Conservation (phyloP, 2,113 vertebrate genomes). For the Egretta garzetta region DNA sequence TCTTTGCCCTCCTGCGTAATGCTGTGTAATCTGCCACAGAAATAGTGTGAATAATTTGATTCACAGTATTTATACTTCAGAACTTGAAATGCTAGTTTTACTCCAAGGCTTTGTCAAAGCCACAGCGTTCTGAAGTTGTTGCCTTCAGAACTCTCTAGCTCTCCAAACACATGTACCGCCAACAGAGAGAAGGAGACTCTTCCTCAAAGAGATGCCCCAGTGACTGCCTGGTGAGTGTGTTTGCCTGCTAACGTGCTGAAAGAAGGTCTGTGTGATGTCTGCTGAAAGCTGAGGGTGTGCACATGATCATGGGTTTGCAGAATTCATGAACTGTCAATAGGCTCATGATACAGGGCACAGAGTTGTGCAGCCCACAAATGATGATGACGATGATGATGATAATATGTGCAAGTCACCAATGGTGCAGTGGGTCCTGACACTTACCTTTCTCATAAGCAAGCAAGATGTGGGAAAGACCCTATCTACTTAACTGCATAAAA, state of each 20-base stretch:
- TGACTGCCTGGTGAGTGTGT: accelerated
- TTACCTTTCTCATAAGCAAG: not conserved
- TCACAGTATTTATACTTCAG: not conserved
- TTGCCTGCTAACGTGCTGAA: not conserved
- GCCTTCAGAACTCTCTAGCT: not conserved
- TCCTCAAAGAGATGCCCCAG: not conserved
- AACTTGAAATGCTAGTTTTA: not conserved
- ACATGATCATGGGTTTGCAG: accelerated
- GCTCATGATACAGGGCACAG: accelerated
- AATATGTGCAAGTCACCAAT: not conserved
- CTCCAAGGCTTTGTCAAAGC: not conserved
- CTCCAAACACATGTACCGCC: not conserved
- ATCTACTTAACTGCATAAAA: not conserved
- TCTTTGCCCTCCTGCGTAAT: not conserved
- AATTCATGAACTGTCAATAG: not conserved
- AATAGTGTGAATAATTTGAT: not conserved
- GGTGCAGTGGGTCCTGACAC: not conserved
- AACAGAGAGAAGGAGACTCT: not conserved
- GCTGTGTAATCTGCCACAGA: not conserved
- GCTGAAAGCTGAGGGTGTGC: not conserved
- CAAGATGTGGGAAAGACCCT: not conserved
- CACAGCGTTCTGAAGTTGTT: not conserved
- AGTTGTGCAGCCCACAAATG: not conserved
- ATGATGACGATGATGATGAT: not conserved
- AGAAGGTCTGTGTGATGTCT: not conserved